A percentile compares a stretch with the other conserved stretches of the same genome.
Conservation (phyloP, 2,113 vertebrate genomes). For the Syngnathus scovelli region DNA sequence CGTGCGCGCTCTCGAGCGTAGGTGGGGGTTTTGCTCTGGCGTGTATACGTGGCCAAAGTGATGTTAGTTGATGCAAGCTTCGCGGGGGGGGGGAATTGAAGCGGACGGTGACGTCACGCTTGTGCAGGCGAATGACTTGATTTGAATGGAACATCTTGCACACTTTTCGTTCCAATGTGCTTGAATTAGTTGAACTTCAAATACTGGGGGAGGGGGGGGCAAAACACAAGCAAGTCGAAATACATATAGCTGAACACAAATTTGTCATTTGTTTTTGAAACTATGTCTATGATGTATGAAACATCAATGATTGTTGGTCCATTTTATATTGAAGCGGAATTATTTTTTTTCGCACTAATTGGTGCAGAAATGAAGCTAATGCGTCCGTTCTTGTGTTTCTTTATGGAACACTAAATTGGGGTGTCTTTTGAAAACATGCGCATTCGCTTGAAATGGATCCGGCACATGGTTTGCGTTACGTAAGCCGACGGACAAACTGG, state of each 20-base stretch:
- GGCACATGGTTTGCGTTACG: neutral
- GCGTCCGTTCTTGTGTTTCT: no score
- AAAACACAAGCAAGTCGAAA: no score
- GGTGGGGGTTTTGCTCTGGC: neutral
- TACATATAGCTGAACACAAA: no score
- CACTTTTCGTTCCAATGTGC: neutral
- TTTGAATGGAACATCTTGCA: neutral
- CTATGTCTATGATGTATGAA: no score
- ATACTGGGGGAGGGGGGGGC: no score
- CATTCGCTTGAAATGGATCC: neutral
- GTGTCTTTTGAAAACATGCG: constrained; percentile 3
- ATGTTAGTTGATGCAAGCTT: neutral
- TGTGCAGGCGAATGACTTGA: neutral
- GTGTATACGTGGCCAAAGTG: constrained; percentile 8
- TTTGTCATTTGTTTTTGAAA: no score
- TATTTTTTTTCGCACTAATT: no score
- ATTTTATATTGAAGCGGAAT: no score
- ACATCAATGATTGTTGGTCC: no score
- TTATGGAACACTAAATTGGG: no score
- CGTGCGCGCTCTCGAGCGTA: neutral
- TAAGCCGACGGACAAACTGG: neutral
- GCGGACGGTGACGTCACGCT: neutral
- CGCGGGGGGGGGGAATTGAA: neutral
- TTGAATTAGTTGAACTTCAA: no score
- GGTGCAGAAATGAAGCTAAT: no score